Evolutionary conservation across 2,797 vertebrate species (phyloP).

Genomic region (Capromys pilorides): DNA sequence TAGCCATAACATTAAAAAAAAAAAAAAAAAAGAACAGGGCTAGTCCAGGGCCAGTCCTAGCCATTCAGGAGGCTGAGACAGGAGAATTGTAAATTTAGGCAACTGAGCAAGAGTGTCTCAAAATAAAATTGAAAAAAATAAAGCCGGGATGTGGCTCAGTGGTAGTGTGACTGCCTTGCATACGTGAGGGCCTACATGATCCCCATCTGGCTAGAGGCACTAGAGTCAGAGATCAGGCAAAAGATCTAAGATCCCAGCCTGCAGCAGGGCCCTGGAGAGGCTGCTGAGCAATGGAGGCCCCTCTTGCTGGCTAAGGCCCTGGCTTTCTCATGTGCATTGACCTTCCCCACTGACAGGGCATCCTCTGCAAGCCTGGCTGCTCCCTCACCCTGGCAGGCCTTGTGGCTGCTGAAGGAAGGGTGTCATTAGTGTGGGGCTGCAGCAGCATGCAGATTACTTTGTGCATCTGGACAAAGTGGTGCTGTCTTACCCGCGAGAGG

Average conservation of each 20-base stretch:
- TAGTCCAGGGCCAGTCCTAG: too few species aligned
- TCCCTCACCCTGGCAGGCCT: background rate
- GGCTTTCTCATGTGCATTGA: background rate
- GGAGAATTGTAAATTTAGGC: background rate
- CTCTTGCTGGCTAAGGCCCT: background rate
- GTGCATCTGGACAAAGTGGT: background rate
- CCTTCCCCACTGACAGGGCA: background rate
- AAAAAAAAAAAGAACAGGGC: too few species aligned
- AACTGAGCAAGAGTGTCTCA: background rate
- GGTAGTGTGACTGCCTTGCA: background rate
- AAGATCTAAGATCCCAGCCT: background rate
- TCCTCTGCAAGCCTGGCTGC: background rate
- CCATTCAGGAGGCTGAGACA: background rate
- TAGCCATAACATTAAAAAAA: too few species aligned
- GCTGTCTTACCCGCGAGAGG: background rate
- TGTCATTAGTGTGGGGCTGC: background rate
- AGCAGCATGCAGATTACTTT: background rate
- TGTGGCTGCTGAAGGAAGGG: background rate
- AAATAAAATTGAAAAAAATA: background rate
- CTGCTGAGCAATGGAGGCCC: background rate
- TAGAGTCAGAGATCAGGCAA: background rate
- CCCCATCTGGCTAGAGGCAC: too few species aligned
- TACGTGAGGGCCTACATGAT: background rate
- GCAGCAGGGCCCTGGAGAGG: background rate
- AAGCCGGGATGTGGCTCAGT: background rate